A percentile compares a stretch with the other conserved stretches of the same genome.
Evolutionary conservation across 2,113 vertebrate genomes (phyloP).

Genomic region (Lycaon pictus): DNA sequence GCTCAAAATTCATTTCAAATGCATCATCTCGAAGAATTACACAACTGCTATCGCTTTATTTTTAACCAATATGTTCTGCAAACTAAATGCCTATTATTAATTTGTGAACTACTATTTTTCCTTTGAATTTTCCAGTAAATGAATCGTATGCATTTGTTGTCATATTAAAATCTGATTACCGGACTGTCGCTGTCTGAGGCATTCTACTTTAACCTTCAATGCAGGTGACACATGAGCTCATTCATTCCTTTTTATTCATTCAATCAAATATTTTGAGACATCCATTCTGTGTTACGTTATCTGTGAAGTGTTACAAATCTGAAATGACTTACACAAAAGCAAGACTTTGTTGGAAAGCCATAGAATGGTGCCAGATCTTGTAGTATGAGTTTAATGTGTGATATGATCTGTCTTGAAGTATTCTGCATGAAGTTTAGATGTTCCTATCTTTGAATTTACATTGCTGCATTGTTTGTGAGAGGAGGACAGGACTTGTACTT

Average conservation of each 20-base stretch:
- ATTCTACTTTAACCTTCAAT: not conserved
- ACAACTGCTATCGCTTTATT: not conserved
- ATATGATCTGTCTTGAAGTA: not conserved
- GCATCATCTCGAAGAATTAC: not conserved
- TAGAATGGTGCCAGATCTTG: not conserved
- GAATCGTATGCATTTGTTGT: not conserved
- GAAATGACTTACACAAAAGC: not conserved
- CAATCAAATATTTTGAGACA: not conserved
- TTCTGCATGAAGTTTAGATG: not conserved
- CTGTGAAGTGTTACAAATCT: not conserved
- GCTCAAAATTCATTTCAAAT: not conserved
- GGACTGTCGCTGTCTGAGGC: not conserved
- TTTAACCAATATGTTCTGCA: slow-evolving; percentile 20
- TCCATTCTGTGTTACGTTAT: not conserved
- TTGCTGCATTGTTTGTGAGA: not conserved
- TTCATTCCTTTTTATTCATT: not conserved
- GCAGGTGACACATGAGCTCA: not conserved
- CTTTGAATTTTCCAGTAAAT: slow-evolving; percentile 11
- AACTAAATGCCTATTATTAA: not conserved
- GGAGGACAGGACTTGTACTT: not conserved
- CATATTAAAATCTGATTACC: not conserved
- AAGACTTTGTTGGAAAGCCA: not conserved
- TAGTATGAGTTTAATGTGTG: not conserved
- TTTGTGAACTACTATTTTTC: not conserved
- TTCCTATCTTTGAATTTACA: not conserved